A percentile compares a stretch with the other conserved stretches of the same genome.
Conservation (phyloP, 2,888 invertebrate species). For the Parnassius smintheus region DNA sequence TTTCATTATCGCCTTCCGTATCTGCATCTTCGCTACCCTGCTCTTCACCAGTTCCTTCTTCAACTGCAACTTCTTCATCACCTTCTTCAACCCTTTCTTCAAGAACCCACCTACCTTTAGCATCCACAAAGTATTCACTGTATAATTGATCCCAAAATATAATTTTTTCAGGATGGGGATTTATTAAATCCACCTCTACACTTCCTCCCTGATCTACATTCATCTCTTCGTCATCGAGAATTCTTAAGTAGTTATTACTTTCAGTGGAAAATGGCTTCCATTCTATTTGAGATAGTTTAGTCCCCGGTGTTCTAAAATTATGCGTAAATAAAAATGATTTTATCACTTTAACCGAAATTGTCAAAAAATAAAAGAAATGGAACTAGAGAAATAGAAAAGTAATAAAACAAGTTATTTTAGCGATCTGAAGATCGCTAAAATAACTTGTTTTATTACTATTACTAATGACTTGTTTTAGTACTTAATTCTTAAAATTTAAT, state of each 20-base stretch:
- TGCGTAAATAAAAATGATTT: conserved; percentile 13
- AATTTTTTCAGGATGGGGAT: conserved; percentile 50
- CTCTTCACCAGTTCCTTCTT: conserved; percentile 26
- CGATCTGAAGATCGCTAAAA: too few species aligned
- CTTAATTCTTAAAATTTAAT: too few species aligned
- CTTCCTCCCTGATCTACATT: conserved; percentile 32
- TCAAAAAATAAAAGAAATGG: conserved; percentile 1
- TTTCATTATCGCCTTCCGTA: conserved; percentile 29
- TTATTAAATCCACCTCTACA: conserved; percentile 44
- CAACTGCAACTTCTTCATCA: conserved; percentile 26
- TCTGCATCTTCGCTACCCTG: conserved; percentile 26
- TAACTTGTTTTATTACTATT: too few species aligned
- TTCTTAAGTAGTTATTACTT: conserved; percentile 43
- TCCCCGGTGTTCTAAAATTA: conserved; percentile 55
- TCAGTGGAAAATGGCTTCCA: conserved; percentile 55
- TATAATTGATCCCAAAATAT: conserved; percentile 64
- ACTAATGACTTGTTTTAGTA: too few species aligned
- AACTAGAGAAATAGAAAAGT: too few species aligned
- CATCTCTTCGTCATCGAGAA: conserved; percentile 49
- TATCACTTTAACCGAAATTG: neutral
- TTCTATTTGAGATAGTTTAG: conserved; percentile 43
- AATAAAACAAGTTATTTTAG: too few species aligned
- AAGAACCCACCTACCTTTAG: conserved; percentile 52
- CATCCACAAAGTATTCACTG: conserved; percentile 54
- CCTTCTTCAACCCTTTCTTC: conserved; percentile 43